These are phyloP conservation scores for Malacoctenus gilli DNA, from an alignment of 2,797 vertebrate genomes.

Conservation along the genomic window DNA sequence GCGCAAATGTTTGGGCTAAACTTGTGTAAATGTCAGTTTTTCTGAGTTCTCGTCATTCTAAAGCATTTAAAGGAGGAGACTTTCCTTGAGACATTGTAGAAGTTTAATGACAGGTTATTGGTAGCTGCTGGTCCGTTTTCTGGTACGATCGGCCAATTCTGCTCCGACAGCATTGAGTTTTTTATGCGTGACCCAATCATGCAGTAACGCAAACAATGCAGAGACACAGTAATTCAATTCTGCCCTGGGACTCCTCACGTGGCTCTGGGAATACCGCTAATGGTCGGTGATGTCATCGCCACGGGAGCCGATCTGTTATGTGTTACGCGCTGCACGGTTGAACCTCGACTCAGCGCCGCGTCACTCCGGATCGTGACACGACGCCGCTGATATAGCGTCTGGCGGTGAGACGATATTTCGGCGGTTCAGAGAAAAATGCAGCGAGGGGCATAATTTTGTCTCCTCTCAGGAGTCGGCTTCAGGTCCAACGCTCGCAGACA, in stretches of 20 bases:
- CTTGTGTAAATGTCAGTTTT: too few relatives aligned
- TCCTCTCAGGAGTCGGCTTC: conserved; percentile 10
- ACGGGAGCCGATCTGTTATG: conserved; percentile 36
- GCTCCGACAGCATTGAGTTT: not conserved
- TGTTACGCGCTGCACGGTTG: conserved; percentile 39
- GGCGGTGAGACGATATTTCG: conserved; percentile 23
- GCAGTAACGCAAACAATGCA: conserved; percentile 34
- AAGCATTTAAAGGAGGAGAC: too few relatives aligned
- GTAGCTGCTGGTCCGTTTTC: too few relatives aligned
- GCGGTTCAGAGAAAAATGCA: conserved; percentile 39
- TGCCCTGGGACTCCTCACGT: conserved; percentile 35
- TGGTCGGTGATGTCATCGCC: conserved; percentile 59
- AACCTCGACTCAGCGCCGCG: conserved; percentile 49
- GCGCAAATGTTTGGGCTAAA: too few relatives aligned
- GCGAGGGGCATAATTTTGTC: conserved; percentile 29
- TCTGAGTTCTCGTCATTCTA: too few relatives aligned
- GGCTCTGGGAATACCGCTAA: conserved; percentile 62
- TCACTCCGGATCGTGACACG: conserved; percentile 34
- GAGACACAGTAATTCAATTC: conserved; percentile 56
- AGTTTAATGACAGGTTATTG: too few relatives aligned
- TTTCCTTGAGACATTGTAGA: too few relatives aligned
- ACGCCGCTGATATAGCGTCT: conserved; percentile 36
- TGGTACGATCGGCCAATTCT: too few relatives aligned
- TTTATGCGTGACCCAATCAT: not conserved
- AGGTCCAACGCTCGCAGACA: conserved; percentile 16